Evolutionary conservation across 2,888 invertebrate genomes (phyloP).

Genomic region (Pseudococcus viburni): DNA sequence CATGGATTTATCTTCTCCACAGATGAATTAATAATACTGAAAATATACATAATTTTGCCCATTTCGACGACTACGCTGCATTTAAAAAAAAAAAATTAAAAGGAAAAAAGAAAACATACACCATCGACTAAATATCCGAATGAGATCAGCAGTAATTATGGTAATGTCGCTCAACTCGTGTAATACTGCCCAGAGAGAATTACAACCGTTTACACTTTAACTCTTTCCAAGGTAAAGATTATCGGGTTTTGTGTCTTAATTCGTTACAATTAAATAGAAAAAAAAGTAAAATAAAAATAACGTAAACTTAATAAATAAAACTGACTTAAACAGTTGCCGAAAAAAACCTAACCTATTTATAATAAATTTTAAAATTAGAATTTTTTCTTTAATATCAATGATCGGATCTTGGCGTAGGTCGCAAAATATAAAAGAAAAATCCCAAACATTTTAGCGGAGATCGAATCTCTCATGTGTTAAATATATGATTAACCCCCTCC

Average conservation of each 20-base stretch:
- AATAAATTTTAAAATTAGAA: constrained; percentile 23
- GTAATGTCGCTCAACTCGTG: constrained; percentile 43
- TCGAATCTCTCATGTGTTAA: constrained; percentile 22
- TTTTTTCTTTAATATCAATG: neutral
- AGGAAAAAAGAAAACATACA: constrained; percentile 12
- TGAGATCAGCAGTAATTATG: constrained; percentile 52
- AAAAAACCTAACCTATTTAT: constrained; percentile 39
- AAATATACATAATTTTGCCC: constrained; percentile 28
- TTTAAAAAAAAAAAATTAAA: neutral
- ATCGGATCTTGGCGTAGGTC: constrained; percentile 6
- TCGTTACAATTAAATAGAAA: neutral
- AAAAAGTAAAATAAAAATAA: constrained; percentile 30
- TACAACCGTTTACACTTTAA: constrained; percentile 26
- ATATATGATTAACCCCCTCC: constrained; percentile 33
- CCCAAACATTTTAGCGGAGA: neutral
- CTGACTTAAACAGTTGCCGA: constrained; percentile 50
- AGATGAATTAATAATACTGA: constrained; percentile 43
- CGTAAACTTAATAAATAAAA: constrained; percentile 39
- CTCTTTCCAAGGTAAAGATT: constrained; percentile 31
- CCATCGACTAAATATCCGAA: constrained; percentile 28
- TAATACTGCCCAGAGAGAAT: constrained; percentile 57
- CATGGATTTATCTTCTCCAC: constrained; percentile 35
- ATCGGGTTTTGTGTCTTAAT: constrained; percentile 44
- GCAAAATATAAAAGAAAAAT: neutral
- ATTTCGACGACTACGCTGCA: neutral